These are phyloP conservation scores for Pseudopleuronectes americanus DNA, from an alignment of 2,797 vertebrate genomes.

Conservation along the genomic window DNA sequence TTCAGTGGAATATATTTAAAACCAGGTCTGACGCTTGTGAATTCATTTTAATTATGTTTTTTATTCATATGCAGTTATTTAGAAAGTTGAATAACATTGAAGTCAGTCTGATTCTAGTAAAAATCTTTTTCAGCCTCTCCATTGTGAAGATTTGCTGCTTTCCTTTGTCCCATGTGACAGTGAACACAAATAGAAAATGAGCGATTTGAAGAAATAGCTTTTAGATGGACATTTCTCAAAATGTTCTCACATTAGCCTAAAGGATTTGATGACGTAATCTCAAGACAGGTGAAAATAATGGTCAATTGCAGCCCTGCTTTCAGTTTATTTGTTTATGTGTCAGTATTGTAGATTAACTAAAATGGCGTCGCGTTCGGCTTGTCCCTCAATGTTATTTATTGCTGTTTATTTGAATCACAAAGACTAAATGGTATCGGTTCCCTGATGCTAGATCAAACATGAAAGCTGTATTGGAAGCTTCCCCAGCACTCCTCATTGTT, in stretches of 20 bases:
- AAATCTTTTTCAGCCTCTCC: neutral
- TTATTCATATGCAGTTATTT: neutral
- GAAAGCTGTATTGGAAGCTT: slow-evolving; percentile 7
- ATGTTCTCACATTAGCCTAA: neutral
- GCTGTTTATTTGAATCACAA: neutral
- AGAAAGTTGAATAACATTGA: neutral
- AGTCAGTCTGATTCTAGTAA: neutral
- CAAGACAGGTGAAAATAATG: neutral
- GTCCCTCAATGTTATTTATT: slow-evolving; percentile 1
- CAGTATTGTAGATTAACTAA: neutral
- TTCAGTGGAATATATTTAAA: neutral
- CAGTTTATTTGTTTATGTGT: neutral
- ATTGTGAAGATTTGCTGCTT: neutral
- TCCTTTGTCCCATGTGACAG: neutral
- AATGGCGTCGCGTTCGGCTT: neutral
- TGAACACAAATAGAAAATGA: neutral
- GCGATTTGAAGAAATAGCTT: neutral
- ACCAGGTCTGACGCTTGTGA: neutral
- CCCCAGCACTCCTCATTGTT: slow-evolving; percentile 32
- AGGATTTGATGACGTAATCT: neutral
- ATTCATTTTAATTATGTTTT: neutral
- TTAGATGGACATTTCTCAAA: neutral
- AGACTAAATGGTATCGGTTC: neutral
- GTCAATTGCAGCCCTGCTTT: neutral
- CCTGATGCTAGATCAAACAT: neutral